Evolutionary conservation across 2,888 invertebrate genomes (phyloP).

Genomic region (Heliconius hortense): DNA sequence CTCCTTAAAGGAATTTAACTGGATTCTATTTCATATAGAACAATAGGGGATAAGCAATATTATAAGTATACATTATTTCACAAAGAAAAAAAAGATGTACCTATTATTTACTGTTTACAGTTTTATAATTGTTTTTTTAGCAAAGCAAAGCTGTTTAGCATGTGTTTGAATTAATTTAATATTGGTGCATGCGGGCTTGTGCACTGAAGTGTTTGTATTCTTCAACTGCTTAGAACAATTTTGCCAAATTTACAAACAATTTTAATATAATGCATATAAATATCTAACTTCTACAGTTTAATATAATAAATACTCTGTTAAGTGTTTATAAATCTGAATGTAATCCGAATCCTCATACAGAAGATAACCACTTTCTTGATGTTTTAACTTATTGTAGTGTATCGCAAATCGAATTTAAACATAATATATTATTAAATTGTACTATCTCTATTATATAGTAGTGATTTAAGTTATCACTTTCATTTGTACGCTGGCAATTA

Average conservation of each 20-base stretch:
- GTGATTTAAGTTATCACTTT: slow-evolving; percentile 32
- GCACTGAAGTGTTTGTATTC: slow-evolving; percentile 1
- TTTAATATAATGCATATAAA: slow-evolving; percentile 11
- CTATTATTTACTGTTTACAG: slow-evolving; percentile 6
- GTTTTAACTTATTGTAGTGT: slow-evolving; percentile 27
- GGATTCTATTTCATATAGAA: slow-evolving; percentile 22
- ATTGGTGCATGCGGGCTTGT: slow-evolving; percentile 11
- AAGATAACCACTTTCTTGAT: slow-evolving; percentile 21
- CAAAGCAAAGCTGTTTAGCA: slow-evolving; percentile 2
- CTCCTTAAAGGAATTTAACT: slow-evolving; percentile 26
- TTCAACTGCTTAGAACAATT: slow-evolving; percentile 11
- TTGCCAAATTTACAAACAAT: slow-evolving; percentile 31
- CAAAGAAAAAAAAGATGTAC: slow-evolving; percentile 18
- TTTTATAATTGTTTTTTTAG: slow-evolving; percentile 8
- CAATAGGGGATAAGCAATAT: slow-evolving; percentile 20
- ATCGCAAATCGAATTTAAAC: slow-evolving; percentile 39
- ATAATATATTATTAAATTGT: slow-evolving; percentile 23
- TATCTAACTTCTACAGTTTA: slow-evolving; percentile 19
- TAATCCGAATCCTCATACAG: slow-evolving; percentile 20
- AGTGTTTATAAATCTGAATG: slow-evolving; percentile 24
- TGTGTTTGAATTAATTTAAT: slow-evolving; percentile 10
- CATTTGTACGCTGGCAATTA: slow-evolving; percentile 31
- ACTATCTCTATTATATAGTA: slow-evolving; percentile 15
- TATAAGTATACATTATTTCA: slow-evolving; percentile 20
- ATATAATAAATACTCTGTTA: slow-evolving; percentile 4